Evolutionary conservation across 2,888 invertebrate species (phyloP), one percentile per base, ranked within the genome.

Genomic region (Lasioglossum zephyrum): DNA sequence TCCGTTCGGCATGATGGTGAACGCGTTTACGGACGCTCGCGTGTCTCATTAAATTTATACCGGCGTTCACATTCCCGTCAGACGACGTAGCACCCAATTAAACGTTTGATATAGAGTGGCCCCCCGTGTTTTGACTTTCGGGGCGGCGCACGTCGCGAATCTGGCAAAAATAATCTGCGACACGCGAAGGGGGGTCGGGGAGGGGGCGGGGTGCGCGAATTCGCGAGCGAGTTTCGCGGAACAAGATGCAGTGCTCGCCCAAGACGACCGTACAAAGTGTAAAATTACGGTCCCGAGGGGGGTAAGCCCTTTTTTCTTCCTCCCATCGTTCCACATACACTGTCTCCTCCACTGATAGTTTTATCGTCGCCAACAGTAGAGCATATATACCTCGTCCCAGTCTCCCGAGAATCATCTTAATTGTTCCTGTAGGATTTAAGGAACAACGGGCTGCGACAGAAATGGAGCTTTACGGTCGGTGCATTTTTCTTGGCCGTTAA

Each of bases 1-100:
- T 60, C 53, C 75, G 44, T 44, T 53, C 73, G 49, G 31, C 9
- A 13, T 16, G 39, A 18, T 49, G 60, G 60, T 16, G 63, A 31
- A 31, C 63, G 63, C 49, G 77, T 39, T 63, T 39, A 75, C 79
- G 66, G 60, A 41, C 36, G 39, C 76, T 31, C 72, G 72, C 72
- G 76, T 86, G 88, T 89, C 88, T 82, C 82, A 82, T 90, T 88
- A 85, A 88, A 92, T 92, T 91, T 89, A 91, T 86, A 82, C 72
- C 66, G 74, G 74, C 86, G 86, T 89, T 90, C 87, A 76, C 85
- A 86, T 84, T 86, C 88, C 85, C 82, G 72, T 49, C 83, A 31
- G 73, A 73, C 87, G 84, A 87, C 79, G 89, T 81, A 82, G 83
- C 88, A 81, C 66, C 88, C 91, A 91, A 92, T 92, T 92, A 90